Percentiles rank a stretch among this genome's conserved stretches.
These are phyloP conservation scores for Mormyrops boulengeri DNA, from an alignment of 2,797 vertebrate genomes.

Conservation along the genomic window DNA sequence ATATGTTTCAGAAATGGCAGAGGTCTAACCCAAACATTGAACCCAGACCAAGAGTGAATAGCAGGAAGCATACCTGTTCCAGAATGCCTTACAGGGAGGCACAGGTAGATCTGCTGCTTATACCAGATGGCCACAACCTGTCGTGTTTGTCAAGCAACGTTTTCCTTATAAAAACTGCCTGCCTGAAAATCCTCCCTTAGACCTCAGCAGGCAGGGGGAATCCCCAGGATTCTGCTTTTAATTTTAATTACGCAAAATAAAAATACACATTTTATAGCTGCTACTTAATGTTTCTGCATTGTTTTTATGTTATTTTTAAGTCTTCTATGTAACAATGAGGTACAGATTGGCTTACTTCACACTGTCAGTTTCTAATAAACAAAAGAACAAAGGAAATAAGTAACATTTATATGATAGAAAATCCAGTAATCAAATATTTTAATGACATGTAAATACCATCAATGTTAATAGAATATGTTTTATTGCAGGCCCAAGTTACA, in stretches of 20 bases:
- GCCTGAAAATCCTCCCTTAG: conserved; percentile 12
- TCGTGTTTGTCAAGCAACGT: conserved; percentile 18
- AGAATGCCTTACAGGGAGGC: neutral
- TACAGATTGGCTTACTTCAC: neutral
- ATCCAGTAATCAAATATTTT: neutral
- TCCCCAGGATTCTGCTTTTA: neutral
- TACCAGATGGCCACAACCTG: neutral
- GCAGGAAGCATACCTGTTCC: neutral
- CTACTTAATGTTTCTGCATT: neutral
- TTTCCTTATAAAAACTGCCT: conserved; percentile 1
- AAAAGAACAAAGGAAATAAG: neutral
- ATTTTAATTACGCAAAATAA: neutral
- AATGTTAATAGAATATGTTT: neutral
- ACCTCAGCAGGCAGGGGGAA: conserved; percentile 3
- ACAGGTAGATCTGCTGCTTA: neutral
- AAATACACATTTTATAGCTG: neutral
- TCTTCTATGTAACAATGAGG: neutral
- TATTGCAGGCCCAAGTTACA: neutral
- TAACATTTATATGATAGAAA: neutral
- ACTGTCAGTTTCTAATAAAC: neutral
- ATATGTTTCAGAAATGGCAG: neutral
- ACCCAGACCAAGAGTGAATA: neutral
- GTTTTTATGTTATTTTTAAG: neutral
- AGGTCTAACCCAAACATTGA: neutral
- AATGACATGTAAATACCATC: neutral